These are phyloP conservation scores for Forbesichthys papilliferus DNA, from an alignment of 2,113 vertebrate genomes.

Conservation along the genomic window DNA sequence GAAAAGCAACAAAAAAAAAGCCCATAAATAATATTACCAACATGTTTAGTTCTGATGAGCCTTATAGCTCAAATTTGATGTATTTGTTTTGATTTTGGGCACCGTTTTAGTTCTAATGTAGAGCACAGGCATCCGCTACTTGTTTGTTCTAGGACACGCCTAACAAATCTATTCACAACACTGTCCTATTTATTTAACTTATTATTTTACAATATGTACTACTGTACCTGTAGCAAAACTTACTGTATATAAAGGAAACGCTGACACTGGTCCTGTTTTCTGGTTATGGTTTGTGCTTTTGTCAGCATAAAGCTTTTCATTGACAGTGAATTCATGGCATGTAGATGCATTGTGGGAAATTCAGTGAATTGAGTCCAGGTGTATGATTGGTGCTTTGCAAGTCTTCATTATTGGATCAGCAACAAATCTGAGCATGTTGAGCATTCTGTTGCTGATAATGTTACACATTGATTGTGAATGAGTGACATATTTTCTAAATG, in stretches of 20 bases:
- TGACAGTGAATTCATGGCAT: conserved; percentile 38
- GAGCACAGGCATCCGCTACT: conserved; percentile 45
- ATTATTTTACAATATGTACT: conserved; percentile 43
- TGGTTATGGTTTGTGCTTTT: conserved; percentile 38
- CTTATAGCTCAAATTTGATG: conserved; percentile 49
- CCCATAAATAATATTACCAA: conserved; percentile 47
- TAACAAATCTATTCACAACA: conserved; percentile 42
- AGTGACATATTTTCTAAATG: conserved; percentile 71
- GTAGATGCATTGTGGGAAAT: conserved; percentile 44
- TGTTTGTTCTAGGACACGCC: conserved; percentile 48
- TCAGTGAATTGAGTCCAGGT: conserved; percentile 27
- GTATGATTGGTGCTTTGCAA: conserved; percentile 47
- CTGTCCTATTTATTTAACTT: conserved; percentile 69
- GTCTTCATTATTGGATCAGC: conserved; percentile 54
- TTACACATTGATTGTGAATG: conserved; percentile 75
- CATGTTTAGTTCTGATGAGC: conserved; percentile 41
- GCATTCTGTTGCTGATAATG: conserved; percentile 61
- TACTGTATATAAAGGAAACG: conserved; percentile 48
- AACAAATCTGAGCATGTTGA: conserved; percentile 71
- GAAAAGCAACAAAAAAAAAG: conserved; percentile 36
- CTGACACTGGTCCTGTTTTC: conserved; percentile 42
- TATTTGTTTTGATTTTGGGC: conserved; percentile 62
- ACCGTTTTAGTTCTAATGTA: conserved; percentile 33
- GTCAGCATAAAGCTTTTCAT: conserved; percentile 32
- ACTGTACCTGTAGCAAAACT: conserved; percentile 43